phyloP scores from a whole-genome alignment of 2,113 vertebrate species.

The Menidia beryllina region DNA sequence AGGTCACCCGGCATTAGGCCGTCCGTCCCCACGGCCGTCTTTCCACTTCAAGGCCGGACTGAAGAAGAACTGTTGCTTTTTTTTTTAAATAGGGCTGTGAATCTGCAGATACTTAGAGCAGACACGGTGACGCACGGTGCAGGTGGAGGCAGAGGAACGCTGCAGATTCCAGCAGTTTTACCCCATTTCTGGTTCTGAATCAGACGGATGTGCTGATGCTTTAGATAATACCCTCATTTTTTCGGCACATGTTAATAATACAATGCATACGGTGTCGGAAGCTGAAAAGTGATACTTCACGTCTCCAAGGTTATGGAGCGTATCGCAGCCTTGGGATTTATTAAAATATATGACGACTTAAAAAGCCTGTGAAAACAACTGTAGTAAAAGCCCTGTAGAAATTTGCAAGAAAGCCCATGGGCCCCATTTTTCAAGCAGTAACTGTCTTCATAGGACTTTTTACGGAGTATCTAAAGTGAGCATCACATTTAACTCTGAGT shows the following conservation, averaged over 20 bases:
- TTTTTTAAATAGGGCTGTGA: neutral
- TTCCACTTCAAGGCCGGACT: conserved; percentile 3
- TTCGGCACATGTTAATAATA: neutral
- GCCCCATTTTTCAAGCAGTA: neutral
- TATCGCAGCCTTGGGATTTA: neutral
- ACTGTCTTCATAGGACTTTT: neutral
- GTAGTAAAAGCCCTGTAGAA: neutral
- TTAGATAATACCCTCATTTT: neutral
- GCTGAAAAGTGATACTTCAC: neutral
- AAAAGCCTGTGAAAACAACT: neutral
- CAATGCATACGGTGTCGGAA: neutral
- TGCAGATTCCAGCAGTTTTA: neutral
- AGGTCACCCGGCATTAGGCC: conserved; percentile 35
- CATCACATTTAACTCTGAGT: neutral
- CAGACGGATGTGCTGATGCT: neutral
- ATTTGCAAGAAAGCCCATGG: neutral
- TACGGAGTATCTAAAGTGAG: neutral
- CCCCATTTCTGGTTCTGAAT: neutral
- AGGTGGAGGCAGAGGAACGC: too few relatives aligned
- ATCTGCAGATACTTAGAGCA: neutral
- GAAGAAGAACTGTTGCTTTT: conserved; percentile 2
- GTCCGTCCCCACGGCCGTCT: conserved; percentile 20
- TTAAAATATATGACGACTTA: neutral
- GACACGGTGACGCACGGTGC: neutral
- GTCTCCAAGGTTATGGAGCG: neutral